Evolutionary conservation across 2,797 vertebrate genomes (phyloP).

Genomic region (Glossophaga mutica): DNA sequence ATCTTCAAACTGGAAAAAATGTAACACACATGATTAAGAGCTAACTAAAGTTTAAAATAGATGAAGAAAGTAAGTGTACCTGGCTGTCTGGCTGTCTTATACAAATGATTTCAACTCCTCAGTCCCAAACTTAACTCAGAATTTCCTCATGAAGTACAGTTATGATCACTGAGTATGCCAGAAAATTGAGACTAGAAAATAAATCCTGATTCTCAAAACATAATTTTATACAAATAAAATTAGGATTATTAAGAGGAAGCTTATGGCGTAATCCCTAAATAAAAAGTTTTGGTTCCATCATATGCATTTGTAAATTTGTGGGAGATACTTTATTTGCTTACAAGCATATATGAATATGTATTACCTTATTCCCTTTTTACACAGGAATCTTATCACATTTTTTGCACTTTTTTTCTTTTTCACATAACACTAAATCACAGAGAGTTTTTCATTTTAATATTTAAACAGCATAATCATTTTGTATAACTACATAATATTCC

Average conservation of each 20-base stretch:
- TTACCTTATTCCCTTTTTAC: background rate
- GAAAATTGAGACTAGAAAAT: background rate
- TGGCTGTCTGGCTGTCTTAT: background rate
- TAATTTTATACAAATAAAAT: background rate
- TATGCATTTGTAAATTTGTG: background rate
- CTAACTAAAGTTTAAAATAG: background rate
- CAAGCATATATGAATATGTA: background rate
- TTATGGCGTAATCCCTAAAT: background rate
- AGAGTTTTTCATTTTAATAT: background rate
- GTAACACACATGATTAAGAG: slow-evolving; percentile 8
- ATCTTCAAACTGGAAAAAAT: slow-evolving; percentile 15
- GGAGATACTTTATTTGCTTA: background rate
- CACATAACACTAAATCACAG: background rate
- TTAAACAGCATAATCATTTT: background rate
- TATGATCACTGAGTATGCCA: background rate
- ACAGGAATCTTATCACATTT: background rate
- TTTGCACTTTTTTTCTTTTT: background rate
- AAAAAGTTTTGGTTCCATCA: background rate
- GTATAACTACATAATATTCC: background rate
- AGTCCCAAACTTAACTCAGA: background rate
- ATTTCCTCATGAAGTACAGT: background rate
- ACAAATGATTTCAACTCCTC: background rate
- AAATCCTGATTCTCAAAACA: background rate
- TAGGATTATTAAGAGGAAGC: background rate
- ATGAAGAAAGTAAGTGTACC: background rate